These are phyloP conservation scores for Drosophila pruinosa DNA, from an alignment of 1,140 invertebrate species.

Conservation along the genomic window DNA sequence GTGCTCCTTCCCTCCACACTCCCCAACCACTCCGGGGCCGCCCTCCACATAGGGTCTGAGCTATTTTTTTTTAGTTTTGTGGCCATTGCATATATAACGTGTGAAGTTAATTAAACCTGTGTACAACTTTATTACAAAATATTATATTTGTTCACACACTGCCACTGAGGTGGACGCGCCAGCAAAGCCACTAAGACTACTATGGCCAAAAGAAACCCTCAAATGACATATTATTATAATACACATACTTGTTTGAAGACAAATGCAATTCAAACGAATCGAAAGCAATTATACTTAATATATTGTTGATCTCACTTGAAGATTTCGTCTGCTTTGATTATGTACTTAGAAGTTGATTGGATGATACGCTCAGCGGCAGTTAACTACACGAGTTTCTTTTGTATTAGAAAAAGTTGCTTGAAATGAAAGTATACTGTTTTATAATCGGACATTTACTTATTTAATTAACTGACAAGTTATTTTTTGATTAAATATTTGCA, in stretches of 20 bases:
- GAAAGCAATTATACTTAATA: not conserved
- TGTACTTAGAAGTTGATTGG: not conserved
- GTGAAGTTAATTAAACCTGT: slow-evolving; percentile 78
- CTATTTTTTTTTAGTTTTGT: slow-evolving; percentile 23
- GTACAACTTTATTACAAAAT: slow-evolving; percentile 80
- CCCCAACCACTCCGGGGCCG: not conserved
- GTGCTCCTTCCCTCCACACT: not conserved
- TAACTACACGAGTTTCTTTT: not conserved
- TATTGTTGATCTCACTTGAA: not conserved
- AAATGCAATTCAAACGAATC: slow-evolving; percentile 13
- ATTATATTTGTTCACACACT: slow-evolving; percentile 70
- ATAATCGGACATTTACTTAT: too few relatives aligned
- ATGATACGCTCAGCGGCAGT: too few relatives aligned
- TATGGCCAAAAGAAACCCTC: slow-evolving; percentile 8
- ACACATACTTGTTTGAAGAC: not conserved
- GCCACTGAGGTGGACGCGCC: slow-evolving; percentile 20
- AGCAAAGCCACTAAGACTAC: not conserved
- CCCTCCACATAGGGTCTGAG: slow-evolving; percentile 8
- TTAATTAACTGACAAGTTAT: too few relatives aligned
- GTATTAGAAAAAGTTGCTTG: too few relatives aligned
- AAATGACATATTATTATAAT: slow-evolving; percentile 1
- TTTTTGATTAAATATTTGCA: too few relatives aligned
- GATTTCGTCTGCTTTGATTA: slow-evolving; percentile 1
- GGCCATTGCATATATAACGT: slow-evolving; percentile 62
- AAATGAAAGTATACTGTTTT: too few relatives aligned